Base-by-base conservation (phyloP, 2,888 invertebrate species). In the Xestoiulus laeticollis region DNA sequence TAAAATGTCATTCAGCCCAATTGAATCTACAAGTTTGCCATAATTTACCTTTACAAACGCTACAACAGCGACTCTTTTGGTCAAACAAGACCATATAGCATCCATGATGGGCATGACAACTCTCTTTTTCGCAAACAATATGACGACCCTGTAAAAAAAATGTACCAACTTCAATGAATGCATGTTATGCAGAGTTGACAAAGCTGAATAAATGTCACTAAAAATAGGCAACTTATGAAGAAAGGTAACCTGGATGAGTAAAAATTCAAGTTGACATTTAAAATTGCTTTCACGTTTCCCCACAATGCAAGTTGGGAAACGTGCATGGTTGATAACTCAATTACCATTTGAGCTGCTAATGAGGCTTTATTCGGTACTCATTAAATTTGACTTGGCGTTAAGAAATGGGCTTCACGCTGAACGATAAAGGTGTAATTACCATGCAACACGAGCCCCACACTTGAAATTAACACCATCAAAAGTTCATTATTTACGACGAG, bases 41-140 rank as follows among this genome's bases (percentile, higher is more conserved):
- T 4, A 1, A 30, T 30, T 85, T 85, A 85, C 85, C 95, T 94
- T 96, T 97, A 92, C 97, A 97, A 91, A 95, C 95, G 89, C 95
- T 94, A 91, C 97, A 97, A 92, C 96, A 96, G 83, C 95, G 95
- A 90, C 95, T 95, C 85, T 94, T 94, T 78, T 95, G 94, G 92
- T 95, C 95, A 90, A 95, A 94, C 87, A 94, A 92, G 59, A 94
- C 93, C 92, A 96, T 95, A 91, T 96, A 96, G 91, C 97, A 98
- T 90, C 96, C 97, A 90, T 96, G 96, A 91, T 95, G 89, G 59
- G 90, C 90, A 14, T 89, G 89, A 88, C 91, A 91, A 1, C 89
- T 89, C 14, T 90, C 90, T 44, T 90, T 89, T 32, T 90, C 90
- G 89, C 91, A 91, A 38, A 90, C 89, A 0, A 91, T 90, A 53